Conservation (phyloP, 2,888 invertebrate genomes). For the Trissolcus brochymenae region DNA sequence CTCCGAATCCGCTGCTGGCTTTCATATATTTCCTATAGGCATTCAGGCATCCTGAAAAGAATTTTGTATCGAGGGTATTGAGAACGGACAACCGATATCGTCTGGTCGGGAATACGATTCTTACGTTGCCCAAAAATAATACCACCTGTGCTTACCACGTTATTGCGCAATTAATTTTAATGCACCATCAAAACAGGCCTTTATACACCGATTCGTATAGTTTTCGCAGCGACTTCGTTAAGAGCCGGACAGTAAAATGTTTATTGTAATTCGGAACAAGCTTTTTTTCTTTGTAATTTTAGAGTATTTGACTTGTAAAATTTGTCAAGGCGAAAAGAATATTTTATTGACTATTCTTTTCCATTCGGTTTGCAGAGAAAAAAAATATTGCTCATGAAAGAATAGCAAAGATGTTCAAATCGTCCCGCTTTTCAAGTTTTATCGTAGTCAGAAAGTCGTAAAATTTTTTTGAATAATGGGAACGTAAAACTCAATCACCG, state of each 20-base stretch:
- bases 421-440: slow-evolving; percentile 14
- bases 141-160: slow-evolving; percentile 9
- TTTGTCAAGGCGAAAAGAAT: no score
- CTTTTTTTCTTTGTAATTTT: no score
- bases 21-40: slow-evolving; percentile 76
- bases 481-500: slow-evolving; percentile 49
- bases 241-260: no score
- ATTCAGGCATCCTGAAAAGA: slow-evolving; percentile 62
- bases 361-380: not conserved
- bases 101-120: slow-evolving; percentile 49
- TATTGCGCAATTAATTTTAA: slow-evolving; percentile 40
- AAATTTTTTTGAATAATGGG: slow-evolving; percentile 51
- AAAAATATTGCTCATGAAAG: slow-evolving; percentile 8
- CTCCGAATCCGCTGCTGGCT: slow-evolving; percentile 68
- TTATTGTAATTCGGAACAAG: no score
- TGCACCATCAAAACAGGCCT: not conserved
- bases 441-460: slow-evolving; percentile 9
- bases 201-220: no score
- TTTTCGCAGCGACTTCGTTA: no score
- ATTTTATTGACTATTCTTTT: not conserved
- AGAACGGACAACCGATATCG: slow-evolving; percentile 58
- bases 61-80: slow-evolving; percentile 60
- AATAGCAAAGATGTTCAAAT: slow-evolving; percentile 12
- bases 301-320: no score
- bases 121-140: slow-evolving; percentile 44